Evolutionary conservation across 2,797 vertebrate genomes (phyloP).

Genomic region (Lutjanus argentimaculatus): DNA sequence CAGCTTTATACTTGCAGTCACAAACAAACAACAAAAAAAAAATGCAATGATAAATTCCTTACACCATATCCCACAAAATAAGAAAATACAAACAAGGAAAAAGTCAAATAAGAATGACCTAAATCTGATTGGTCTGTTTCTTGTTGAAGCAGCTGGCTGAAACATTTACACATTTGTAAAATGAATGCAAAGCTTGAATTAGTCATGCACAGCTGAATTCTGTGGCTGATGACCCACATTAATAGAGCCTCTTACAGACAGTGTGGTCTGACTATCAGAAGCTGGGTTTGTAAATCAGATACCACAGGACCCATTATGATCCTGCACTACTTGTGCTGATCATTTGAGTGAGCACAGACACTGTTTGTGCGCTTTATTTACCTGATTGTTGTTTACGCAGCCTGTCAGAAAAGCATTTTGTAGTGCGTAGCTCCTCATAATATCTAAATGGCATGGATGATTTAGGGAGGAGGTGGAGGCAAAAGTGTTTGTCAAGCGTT

Average conservation of each 20-base stretch:
- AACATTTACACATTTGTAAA: conserved; percentile 27
- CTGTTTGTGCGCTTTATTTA: conserved; percentile 9
- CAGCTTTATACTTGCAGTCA: background rate
- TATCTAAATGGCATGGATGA: background rate
- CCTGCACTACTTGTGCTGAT: conserved; percentile 7
- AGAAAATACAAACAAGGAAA: background rate
- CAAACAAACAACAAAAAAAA: background rate
- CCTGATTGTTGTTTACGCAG: conserved; percentile 35
- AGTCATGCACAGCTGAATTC: conserved; percentile 34
- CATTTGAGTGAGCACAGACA: conserved; percentile 2
- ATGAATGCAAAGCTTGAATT: conserved; percentile 43
- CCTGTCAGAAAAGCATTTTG: conserved; percentile 15
- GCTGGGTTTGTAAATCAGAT: conserved; percentile 21
- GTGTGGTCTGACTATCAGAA: conserved; percentile 13
- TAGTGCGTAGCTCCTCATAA: conserved; percentile 1
- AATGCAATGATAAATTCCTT: background rate
- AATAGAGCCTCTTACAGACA: background rate
- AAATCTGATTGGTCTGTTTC: background rate
- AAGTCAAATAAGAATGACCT: background rate
- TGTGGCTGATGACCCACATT: conserved; percentile 33
- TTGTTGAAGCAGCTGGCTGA: conserved; percentile 3
- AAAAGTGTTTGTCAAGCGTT: conserved; percentile 8
- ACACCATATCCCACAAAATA: background rate
- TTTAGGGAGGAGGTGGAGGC: background rate
- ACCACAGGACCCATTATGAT: conserved; percentile 11